These are phyloP conservation scores for Tinea pellionella DNA, from an alignment of 2,888 invertebrate species.

Conservation along the genomic window DNA sequence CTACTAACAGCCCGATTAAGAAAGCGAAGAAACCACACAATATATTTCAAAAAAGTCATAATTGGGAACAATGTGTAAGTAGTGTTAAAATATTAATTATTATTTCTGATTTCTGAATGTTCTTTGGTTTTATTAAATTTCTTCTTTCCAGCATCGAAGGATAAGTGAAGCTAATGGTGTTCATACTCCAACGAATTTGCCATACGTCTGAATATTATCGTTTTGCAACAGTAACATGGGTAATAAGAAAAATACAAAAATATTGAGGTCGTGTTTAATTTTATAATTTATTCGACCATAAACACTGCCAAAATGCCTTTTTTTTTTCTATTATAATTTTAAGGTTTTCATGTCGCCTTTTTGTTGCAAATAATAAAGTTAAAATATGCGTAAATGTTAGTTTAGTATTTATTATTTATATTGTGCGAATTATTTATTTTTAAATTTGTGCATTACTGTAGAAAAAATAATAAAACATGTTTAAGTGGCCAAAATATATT, in stretches of 20 bases:
- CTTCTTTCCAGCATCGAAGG: conserved; percentile 26
- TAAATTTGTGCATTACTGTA: too few relatives aligned
- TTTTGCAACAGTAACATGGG: not conserved
- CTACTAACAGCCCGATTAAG: conserved; percentile 56
- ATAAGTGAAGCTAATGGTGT: conserved; percentile 25
- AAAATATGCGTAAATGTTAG: too few relatives aligned
- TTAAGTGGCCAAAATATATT: not conserved
- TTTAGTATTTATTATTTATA: not conserved
- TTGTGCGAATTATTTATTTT: not conserved
- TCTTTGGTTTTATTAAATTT: too few relatives aligned
- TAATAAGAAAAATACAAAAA: too few relatives aligned
- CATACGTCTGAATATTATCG: conserved; percentile 52
- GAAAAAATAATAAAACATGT: not conserved
- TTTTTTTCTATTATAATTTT: too few relatives aligned
- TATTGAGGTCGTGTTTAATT: too few relatives aligned
- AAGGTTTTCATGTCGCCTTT: too few relatives aligned
- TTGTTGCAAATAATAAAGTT: too few relatives aligned
- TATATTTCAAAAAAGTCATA: conserved; percentile 26
- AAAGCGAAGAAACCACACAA: conserved; percentile 48
- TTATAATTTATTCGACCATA: too few relatives aligned
- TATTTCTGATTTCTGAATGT: too few relatives aligned
- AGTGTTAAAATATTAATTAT: too few relatives aligned
- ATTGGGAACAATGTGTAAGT: conserved; percentile 46
- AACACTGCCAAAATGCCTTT: too few relatives aligned
- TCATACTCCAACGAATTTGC: conserved; percentile 47